Conservation (phyloP, 2,888 invertebrate genomes). For the Leucoptera coffeella region DNA sequence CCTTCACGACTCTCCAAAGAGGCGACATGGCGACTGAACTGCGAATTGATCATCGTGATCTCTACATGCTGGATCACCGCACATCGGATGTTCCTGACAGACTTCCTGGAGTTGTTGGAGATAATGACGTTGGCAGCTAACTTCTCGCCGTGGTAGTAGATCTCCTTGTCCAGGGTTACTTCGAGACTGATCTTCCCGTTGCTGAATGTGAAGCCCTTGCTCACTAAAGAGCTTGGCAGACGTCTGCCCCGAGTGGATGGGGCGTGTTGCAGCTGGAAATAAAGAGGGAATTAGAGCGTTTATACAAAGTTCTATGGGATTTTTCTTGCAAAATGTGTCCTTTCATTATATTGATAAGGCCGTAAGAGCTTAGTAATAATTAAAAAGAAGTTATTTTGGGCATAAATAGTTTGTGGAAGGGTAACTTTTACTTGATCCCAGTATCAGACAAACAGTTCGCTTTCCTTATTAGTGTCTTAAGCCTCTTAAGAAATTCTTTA, state of each 20-base stretch:
- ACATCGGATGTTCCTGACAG: conserved; percentile 83
- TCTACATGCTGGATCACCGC: conserved; percentile 84
- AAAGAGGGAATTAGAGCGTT: conserved; percentile 8
- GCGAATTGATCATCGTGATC: conserved; percentile 88
- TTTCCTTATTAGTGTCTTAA: no score
- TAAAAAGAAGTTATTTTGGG: no score
- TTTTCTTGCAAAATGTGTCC: no score
- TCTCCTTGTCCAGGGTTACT: conserved; percentile 81
- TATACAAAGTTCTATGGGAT: no score
- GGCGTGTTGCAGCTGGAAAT: conserved; percentile 63
- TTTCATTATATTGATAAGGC: no score
- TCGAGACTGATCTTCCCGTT: conserved; percentile 86
- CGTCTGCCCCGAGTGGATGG: conserved; percentile 64
- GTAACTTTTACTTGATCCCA: no score
- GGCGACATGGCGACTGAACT: conserved; percentile 84
- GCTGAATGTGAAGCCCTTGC: conserved; percentile 88
- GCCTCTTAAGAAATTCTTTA: no score
- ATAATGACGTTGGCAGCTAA: conserved; percentile 77
- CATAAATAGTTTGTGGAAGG: no score
- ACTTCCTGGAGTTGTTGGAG: conserved; percentile 82
- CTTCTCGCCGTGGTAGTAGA: conserved; percentile 88
- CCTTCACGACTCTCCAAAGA: conserved; percentile 86
- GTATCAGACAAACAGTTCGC: no score
- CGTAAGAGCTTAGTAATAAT: no score
- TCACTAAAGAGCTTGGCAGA: conserved; percentile 80